Conservation (phyloP, 1,140 invertebrate species). For the Drosophila athabasca region DNA sequence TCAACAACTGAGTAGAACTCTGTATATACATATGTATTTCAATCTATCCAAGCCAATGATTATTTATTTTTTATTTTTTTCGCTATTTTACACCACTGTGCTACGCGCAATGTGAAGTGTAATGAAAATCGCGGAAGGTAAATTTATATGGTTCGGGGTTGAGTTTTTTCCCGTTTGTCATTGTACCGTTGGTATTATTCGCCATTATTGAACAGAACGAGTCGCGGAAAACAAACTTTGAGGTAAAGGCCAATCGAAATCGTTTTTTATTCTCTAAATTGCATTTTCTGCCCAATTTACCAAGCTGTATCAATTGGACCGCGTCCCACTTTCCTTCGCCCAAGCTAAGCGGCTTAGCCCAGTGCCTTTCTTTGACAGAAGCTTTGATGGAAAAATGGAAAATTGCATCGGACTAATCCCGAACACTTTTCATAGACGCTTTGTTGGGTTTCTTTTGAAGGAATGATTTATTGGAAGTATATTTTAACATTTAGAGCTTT, state of each 20-base stretch:
- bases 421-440: background rate
- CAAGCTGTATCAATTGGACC: conserved; percentile 44
- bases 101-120: background rate
- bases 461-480: conserved; percentile 70
- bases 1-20: background rate
- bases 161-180: conserved; percentile 23
- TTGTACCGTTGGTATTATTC: conserved; percentile 27
- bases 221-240: conserved; percentile 11
- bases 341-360: conserved; percentile 66
- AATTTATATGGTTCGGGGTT: conserved; percentile 45
- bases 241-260: conserved; percentile 10
- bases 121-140: conserved; percentile 51
- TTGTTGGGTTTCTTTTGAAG: conserved; percentile 10
- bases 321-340: conserved; percentile 27
- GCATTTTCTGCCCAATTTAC: conserved; percentile 63
- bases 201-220: background rate
- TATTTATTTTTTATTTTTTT: background rate
- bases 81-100: conserved; percentile 19
- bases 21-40: no score
- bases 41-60: no score
- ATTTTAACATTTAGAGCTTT: conserved; percentile 73
- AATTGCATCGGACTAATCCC: conserved; percentile 35
- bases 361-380: conserved; percentile 1
- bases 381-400: conserved; percentile 9
- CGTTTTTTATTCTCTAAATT: conserved; percentile 60